phyloP scores from a whole-genome alignment of 2,113 vertebrate species.

The Microtus richardsoni region DNA sequence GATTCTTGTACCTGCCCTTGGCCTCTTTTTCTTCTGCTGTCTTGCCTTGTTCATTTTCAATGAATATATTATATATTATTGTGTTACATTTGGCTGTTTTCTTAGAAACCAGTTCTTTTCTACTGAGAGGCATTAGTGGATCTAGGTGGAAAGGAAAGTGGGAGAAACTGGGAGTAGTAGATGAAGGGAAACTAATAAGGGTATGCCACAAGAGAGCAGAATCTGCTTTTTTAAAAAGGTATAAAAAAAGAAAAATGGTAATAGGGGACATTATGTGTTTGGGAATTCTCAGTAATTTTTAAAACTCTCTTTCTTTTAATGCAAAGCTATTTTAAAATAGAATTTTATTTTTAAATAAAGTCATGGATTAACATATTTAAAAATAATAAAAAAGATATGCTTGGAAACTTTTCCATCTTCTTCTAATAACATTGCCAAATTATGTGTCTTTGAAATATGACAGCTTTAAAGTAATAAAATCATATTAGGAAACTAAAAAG shows the following conservation, averaged over 20 bases:
- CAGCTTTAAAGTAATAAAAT: background rate
- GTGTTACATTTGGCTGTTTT: background rate
- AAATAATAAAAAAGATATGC: background rate
- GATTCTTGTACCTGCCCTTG: too few species aligned
- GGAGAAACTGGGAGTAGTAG: background rate
- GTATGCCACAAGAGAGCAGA: background rate
- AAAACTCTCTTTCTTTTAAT: background rate
- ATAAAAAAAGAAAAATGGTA: background rate
- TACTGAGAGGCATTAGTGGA: background rate
- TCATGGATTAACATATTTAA: background rate
- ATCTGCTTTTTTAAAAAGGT: background rate
- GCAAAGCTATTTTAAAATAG: background rate
- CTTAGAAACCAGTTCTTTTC: background rate
- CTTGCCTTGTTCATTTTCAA: too few species aligned
- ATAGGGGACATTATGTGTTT: background rate
- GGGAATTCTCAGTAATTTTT: background rate
- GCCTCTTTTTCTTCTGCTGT: too few species aligned
- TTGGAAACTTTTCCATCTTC: background rate
- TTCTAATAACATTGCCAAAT: background rate
- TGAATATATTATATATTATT: background rate
- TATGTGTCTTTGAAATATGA: background rate
- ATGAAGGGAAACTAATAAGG: background rate
- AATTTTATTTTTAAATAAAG: background rate
- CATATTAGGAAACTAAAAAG: background rate
- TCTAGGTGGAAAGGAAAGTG: background rate